These are phyloP conservation scores for Corbicula japonica DNA, from an alignment of 2,888 invertebrate genomes.

Conservation along the genomic window DNA sequence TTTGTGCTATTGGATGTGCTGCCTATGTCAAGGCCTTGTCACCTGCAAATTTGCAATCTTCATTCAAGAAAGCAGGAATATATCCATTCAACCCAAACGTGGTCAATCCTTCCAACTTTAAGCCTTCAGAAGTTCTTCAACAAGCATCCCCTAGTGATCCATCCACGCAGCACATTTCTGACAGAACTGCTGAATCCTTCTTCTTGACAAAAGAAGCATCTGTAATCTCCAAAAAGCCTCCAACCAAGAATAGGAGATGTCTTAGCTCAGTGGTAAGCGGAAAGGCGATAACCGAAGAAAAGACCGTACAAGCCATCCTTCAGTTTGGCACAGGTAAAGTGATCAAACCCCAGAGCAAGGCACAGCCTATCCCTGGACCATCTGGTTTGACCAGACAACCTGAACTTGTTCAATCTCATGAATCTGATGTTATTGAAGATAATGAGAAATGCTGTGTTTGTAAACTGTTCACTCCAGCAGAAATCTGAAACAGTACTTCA, in stretches of 20 bases:
- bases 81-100: slow-evolving; percentile 49
- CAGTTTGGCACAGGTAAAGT: no score
- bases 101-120: slow-evolving; percentile 1
- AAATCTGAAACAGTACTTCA: no score
- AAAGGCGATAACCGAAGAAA: slow-evolving; percentile 25
- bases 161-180: background rate
- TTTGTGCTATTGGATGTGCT: slow-evolving; percentile 33
- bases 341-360: background rate
- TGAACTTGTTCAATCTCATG: no score
- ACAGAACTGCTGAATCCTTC: slow-evolving; percentile 2
- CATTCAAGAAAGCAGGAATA: slow-evolving; percentile 47
- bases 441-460: no score
- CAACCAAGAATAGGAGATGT: background rate
- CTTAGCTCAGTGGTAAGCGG: slow-evolving; percentile 20
- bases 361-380: slow-evolving; percentile 2
- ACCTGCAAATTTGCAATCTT: slow-evolving; percentile 33
- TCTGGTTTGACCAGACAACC: background rate
- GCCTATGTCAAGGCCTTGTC: slow-evolving; percentile 47
- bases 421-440: no score
- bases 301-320: no score
- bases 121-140: background rate
- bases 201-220: background rate
- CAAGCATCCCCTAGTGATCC: background rate
- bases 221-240: no score
- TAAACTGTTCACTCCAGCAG: no score